Percentiles rank a stretch among this genome's conserved stretches.
phyloP scores from a whole-genome alignment of 2,888 invertebrate species.

The Meiosimyza platycephala region DNA sequence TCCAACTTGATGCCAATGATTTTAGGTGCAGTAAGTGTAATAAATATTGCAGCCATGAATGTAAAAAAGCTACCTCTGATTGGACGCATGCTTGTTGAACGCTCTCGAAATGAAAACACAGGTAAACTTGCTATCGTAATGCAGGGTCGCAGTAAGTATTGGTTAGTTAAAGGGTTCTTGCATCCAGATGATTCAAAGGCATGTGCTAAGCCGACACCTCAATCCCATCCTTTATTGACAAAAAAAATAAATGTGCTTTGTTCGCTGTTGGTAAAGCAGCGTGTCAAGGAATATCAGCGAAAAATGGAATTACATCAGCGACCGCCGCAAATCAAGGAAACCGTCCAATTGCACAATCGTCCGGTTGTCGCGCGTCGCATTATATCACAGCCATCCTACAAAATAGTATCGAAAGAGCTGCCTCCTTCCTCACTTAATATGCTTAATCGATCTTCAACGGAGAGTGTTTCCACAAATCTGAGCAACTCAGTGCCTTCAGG shows the following conservation, averaged over 20 bases:
- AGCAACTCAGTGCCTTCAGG: neutral
- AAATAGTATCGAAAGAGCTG: neutral
- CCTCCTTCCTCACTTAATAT: neutral
- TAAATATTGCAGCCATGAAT: slow-evolving; percentile 57
- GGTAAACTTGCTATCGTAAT: slow-evolving; percentile 59
- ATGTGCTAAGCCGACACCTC: slow-evolving; percentile 63
- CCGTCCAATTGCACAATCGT: slow-evolving; percentile 21
- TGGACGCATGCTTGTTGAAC: slow-evolving; percentile 58
- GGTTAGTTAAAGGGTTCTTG: slow-evolving; percentile 62
- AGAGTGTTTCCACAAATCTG: neutral
- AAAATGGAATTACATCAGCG: slow-evolving; percentile 35
- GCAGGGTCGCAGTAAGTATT: slow-evolving; percentile 59
- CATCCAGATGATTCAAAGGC: slow-evolving; percentile 57
- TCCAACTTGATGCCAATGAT: slow-evolving; percentile 62
- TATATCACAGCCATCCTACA: neutral
- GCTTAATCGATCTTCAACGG: too few relatives aligned
- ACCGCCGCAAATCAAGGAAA: neutral
- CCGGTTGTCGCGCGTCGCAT: slow-evolving; percentile 21
- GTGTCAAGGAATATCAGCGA: slow-evolving; percentile 54
- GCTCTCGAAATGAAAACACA: slow-evolving; percentile 51
- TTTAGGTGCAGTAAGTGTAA: slow-evolving; percentile 58
- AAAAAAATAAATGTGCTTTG: slow-evolving; percentile 64
- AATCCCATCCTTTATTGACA: slow-evolving; percentile 63
- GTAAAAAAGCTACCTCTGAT: slow-evolving; percentile 53
- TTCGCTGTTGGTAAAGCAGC: slow-evolving; percentile 61